Base-by-base conservation (phyloP, 2,888 invertebrate species). In the Diplolepis rosae region DNA sequence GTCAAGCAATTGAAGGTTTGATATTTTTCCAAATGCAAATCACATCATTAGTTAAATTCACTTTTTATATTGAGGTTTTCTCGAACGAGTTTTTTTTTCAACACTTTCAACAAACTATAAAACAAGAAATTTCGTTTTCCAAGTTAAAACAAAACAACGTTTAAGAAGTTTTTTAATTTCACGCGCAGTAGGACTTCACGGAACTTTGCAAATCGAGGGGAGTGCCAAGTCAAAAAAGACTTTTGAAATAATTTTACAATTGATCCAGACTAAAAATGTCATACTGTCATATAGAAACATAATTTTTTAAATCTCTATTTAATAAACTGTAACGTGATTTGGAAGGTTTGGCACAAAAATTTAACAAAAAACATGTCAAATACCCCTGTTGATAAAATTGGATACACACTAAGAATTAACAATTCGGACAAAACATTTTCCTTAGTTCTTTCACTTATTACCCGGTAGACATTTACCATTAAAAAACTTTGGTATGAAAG, bases 291-390 rank as follows among this genome's bases (percentile, higher is more conserved):
- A 4, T 42, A 39, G n/a, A 39, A 22, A n/a, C 27, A 39, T 22
- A 61, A 35, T 61, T 61, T 61, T 61, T 18, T 61, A 61, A 61
- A 35, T 30, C 32, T 61, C 35, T 61, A 61, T 24, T 24, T 39
- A 22, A 35, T 24, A 50, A 24, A 50, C 4, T 61, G 35, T 61
- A 42, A 42, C 1, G 39, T 39, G 61, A 61, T 39, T 1, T 39
- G n/a, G 1, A 61, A n/a, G 24, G n/a, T n/a, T 13, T 39, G 39
- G 24, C 61, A 61, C 24, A 61, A 61, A 56, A 61, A 7, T 61
- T 7, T 27, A 61, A 42, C 35, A 13, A 39, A 52, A 30, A 6
- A 0, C 24, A 61, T 15, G 39, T 39, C 39, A 35, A 61, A 61
- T 11, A 61, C 4, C 4, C 18, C 27, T 61, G 61, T 42, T 61